A percentile compares a stretch with the other conserved stretches of the same genome.
These are phyloP conservation scores for Melipona beecheii DNA, from an alignment of 2,888 invertebrate genomes.

Conservation along the genomic window DNA sequence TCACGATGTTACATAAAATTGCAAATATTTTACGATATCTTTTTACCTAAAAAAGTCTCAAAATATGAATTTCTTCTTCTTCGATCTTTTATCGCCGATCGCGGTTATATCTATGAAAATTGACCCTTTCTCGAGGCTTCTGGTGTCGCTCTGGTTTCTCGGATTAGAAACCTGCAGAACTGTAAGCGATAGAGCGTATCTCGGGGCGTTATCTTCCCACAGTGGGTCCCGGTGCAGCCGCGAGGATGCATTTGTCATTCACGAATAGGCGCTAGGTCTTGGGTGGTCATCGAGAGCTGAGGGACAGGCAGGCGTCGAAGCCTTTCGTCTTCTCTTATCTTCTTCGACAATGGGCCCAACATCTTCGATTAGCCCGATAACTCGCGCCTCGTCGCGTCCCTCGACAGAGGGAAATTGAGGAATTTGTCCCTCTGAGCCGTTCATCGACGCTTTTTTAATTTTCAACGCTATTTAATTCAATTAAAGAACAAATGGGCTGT, in stretches of 20 bases:
- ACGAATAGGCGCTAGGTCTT: conserved; percentile 75
- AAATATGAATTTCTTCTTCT: background rate
- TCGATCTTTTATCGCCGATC: background rate
- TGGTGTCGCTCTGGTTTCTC: background rate
- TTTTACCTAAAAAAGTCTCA: background rate
- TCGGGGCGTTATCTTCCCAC: conserved; percentile 20
- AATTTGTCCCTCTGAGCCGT: conserved; percentile 10
- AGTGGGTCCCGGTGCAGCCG: conserved; percentile 49
- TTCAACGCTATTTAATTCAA: too few species aligned
- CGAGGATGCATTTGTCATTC: conserved; percentile 79
- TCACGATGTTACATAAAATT: too few species aligned
- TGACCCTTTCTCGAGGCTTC: too few species aligned
- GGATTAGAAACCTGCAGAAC: background rate
- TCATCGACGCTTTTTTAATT: background rate
- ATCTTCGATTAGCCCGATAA: conserved; percentile 74
- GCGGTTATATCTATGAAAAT: background rate
- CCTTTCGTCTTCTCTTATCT: conserved; percentile 77
- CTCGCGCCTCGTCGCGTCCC: conserved; percentile 42
- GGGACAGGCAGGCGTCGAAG: conserved; percentile 68
- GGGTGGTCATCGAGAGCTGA: conserved; percentile 78
- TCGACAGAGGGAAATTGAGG: conserved; percentile 32
- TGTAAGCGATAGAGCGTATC: background rate
- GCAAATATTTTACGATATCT: too few species aligned
- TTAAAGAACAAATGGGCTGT: too few species aligned
- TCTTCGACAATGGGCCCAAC: conserved; percentile 76